Conservation (phyloP, 2,113 vertebrate species). For the Connochaetes taurinus region DNA sequence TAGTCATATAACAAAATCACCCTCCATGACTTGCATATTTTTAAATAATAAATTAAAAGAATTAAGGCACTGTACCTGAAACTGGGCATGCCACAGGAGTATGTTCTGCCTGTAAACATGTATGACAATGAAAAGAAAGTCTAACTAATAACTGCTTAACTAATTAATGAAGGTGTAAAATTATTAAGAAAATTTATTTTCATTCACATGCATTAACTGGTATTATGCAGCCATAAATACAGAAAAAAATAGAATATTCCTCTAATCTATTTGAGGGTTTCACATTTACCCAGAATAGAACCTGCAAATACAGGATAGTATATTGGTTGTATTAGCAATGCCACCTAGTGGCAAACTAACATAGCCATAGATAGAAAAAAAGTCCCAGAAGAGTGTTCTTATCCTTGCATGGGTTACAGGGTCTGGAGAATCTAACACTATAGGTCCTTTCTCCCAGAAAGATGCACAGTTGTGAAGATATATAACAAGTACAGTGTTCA, state of each 20-base stretch:
- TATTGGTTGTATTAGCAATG: slow-evolving; percentile 45
- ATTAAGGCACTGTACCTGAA: not conserved
- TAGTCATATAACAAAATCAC: not conserved
- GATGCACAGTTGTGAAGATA: not conserved
- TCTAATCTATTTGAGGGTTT: not conserved
- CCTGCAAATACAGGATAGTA: not conserved
- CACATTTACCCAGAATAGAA: not conserved
- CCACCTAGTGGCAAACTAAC: slow-evolving; percentile 74
- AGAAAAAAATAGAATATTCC: not conserved
- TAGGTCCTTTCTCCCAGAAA: not conserved
- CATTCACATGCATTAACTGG: not conserved
- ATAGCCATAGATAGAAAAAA: not conserved
- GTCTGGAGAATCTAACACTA: not conserved
- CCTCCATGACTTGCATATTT: not conserved
- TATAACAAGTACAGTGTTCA: not conserved
- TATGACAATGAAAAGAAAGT: not conserved
- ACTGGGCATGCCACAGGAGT: not conserved
- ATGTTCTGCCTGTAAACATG: not conserved
- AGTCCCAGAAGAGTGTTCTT: not conserved
- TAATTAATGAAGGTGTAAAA: not conserved
- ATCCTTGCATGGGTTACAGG: not conserved
- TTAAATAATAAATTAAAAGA: not conserved
- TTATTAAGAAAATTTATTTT: slow-evolving; percentile 12
- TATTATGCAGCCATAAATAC: not conserved
- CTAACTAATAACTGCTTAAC: not conserved